phyloP scores from a whole-genome alignment of 2,888 invertebrate genomes.

The Apodemia mormo region DNA sequence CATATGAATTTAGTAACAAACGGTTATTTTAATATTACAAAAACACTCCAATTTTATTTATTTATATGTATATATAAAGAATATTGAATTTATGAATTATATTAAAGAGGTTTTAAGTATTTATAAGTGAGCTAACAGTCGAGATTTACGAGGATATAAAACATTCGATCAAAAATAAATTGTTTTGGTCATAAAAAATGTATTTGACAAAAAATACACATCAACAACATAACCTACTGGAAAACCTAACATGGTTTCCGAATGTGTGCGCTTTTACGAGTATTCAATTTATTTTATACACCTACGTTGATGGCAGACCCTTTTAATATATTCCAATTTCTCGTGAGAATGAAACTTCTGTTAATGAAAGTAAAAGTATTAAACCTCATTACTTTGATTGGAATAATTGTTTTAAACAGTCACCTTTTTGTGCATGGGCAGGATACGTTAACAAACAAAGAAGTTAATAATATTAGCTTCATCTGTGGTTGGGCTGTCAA shows the following conservation, averaged over 20 bases:
- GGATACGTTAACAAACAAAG: too few species aligned
- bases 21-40: too few species aligned
- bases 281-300: conserved; percentile 70
- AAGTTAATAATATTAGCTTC: too few species aligned
- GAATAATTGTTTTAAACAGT: not conserved
- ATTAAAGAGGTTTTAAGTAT: not conserved
- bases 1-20: too few species aligned
- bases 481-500: too few species aligned
- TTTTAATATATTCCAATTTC: conserved; percentile 66
- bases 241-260: conserved; percentile 13
- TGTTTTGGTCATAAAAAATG: conserved; percentile 6
- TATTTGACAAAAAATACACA: not conserved
- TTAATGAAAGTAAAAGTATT: conserved; percentile 7
- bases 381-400: conserved; percentile 2
- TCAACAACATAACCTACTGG: conserved; percentile 18
- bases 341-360: not conserved
- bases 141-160: not conserved
- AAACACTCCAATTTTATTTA: too few species aligned
- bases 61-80: not conserved
- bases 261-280: conserved; percentile 33
- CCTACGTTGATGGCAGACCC: conserved; percentile 63
- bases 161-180: not conserved
- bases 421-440: not conserved
- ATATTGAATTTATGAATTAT: not conserved
- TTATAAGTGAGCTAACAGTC: not conserved